These are phyloP conservation scores for Sarcophaga variegata DNA, from an alignment of 2,888 invertebrate genomes.

Conservation along the genomic window DNA sequence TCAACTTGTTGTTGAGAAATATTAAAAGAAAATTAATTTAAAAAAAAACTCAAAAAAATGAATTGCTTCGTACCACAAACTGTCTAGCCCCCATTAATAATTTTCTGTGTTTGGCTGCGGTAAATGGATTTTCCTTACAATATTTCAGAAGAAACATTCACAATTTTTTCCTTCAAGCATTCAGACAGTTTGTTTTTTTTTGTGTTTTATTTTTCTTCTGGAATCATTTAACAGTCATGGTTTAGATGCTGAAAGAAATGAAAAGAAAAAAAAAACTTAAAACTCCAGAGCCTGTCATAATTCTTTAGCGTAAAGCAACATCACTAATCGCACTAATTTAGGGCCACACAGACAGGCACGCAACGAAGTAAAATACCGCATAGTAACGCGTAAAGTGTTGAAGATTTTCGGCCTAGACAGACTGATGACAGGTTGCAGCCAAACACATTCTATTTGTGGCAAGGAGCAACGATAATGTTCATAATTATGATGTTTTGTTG, in stretches of 20 bases:
- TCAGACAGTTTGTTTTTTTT: neutral
- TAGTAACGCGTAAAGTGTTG: slow-evolving; percentile 36
- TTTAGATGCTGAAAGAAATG: slow-evolving; percentile 4
- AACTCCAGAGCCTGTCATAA: slow-evolving; percentile 73
- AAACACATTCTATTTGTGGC: neutral
- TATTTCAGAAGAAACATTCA: slow-evolving; percentile 73
- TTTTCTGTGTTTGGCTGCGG: slow-evolving; percentile 58
- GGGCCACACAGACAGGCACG: slow-evolving; percentile 43
- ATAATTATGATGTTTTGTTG: slow-evolving; percentile 21
- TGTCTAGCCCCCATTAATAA: slow-evolving; percentile 78
- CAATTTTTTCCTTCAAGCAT: slow-evolving; percentile 9
- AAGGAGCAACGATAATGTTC: slow-evolving; percentile 21
- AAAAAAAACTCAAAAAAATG: slow-evolving; percentile 10
- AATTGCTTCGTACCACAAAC: slow-evolving; percentile 54
- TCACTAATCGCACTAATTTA: slow-evolving; percentile 50
- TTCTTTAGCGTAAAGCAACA: slow-evolving; percentile 58
- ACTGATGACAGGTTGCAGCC: slow-evolving; percentile 42
- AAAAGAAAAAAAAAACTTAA: slow-evolving; percentile 58
- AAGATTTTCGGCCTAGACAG: slow-evolving; percentile 24
- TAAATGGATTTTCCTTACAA: slow-evolving; percentile 50
- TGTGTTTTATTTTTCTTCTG: slow-evolving; percentile 37
- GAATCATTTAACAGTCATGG: slow-evolving; percentile 74
- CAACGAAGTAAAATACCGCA: slow-evolving; percentile 17
- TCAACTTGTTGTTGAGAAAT: no score
- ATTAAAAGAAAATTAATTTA: no score